Evolutionary conservation across 35 echinoderm and acorn worm species (phyloP), one percentile per base, ranked within the genome.

Genomic region (Apostichopus parvimensis): DNA sequence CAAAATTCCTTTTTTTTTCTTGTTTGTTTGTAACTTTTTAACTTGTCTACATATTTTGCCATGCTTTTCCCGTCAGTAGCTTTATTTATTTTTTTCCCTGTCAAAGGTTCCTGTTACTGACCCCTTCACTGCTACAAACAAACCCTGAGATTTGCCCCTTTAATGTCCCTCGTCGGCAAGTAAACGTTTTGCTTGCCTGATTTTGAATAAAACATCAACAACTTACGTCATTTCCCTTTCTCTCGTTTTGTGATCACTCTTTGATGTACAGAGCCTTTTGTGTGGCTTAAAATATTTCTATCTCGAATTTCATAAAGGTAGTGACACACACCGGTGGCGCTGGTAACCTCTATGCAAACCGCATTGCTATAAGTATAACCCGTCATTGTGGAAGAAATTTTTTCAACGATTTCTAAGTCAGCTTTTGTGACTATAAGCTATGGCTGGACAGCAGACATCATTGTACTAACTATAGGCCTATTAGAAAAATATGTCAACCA

Each of bases 211-310:
- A 54, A 58, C n/a, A 84, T 59, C 53, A 83, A 17, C 55, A 58
- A 84, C n/a, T 20, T 84, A n/a, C 17, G 55, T 58, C 58, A 75
- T 75, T 82, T 82, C 20, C 79, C 14, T 17, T 82, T 17, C 79
- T 57, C 58, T 17, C 79, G 52, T 15, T 12, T 82, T 57, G 79
- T 17, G 79, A 82, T 82, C 79, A 57, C 52, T 5, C 79, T 82
- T 84, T 75, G 57, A 84, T 59, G 15, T 54, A 20, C 15, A n/a
- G 57, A 84, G 17, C 81, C 52, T 84, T 83, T 84, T 84, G 81
- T 84, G 23, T 60, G 54, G 55, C 57, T 84, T 84, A 84, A 84
- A 84, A 84, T 84, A 84, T 84, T 84, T 84, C 81, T 84, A 52
- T 56, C 54, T 84, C 81, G 57, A 54, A 84, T 84, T 84, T 84